Percentiles rank a stretch among this genome's conserved stretches.
These are phyloP conservation scores for Cheirogaleus medius DNA, from an alignment of 2,113 vertebrate genomes.

Conservation along the genomic window DNA sequence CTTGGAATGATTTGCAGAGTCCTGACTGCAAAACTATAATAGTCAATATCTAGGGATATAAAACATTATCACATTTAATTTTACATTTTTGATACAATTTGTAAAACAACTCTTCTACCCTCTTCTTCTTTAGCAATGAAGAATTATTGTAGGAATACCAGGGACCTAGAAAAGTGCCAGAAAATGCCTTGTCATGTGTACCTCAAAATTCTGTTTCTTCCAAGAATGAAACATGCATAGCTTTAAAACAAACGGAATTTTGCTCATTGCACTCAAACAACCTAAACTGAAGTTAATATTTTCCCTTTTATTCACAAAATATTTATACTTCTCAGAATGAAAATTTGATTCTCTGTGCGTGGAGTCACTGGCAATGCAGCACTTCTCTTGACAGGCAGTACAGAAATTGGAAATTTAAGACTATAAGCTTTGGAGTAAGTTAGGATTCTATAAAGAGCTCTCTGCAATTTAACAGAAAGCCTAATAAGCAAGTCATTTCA, in stretches of 20 bases:
- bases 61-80: not conserved
- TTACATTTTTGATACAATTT: not conserved
- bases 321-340: not conserved
- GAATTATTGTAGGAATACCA: too few relatives aligned
- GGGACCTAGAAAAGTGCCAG: not conserved
- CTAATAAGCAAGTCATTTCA: not conserved
- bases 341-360: not conserved
- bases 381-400: not conserved
- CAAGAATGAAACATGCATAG: not conserved
- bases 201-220: not conserved
- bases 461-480: too few relatives aligned
- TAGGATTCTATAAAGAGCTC: not conserved
- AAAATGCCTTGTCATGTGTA: fast-evolving
- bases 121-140: not conserved
- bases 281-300: not conserved
- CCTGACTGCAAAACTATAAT: not conserved
- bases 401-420: not conserved
- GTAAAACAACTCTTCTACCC: not conserved
- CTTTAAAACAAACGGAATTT: not conserved
- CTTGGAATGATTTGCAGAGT: not conserved
- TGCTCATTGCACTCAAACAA: not conserved
- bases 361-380: not conserved
- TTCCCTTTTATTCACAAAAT: not conserved
- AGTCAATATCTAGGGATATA: not conserved
- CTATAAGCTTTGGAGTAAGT: not conserved